Evolutionary conservation across 2,888 invertebrate species (phyloP), one percentile per base, ranked within the genome.

Genomic region (Amblyteles armatorius): DNA sequence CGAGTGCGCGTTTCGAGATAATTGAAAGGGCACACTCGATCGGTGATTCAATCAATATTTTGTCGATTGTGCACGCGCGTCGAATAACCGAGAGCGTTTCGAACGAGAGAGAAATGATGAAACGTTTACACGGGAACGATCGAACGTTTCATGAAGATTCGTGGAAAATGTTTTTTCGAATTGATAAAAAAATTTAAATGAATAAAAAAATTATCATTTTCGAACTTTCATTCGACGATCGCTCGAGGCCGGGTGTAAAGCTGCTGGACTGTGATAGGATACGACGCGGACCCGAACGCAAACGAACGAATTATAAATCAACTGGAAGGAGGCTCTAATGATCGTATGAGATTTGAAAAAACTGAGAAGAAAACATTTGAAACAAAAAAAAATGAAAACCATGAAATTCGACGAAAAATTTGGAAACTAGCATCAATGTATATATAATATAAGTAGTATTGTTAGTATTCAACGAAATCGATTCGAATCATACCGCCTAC

Each of bases 241-340:
- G 26, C 29, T 68, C 55, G 52, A 26, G 63, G 16, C 40, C 6
- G 40, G 55, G 48, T 60, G 22, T 44, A 67, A 79, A 84, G 78
- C 50, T 76, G 57, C 74, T 85, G 82, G 82, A 85, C 84, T 85
- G 84, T 85, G 84, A 85, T 85, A 82, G 55, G 57, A 76, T 72
- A 76, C 11, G 57, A 76, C 67, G 69, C 52, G 73, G 79, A 71
- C 50, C 65, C 65, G 57, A 55, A 71, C 65, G 82, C 82, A 19
- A 78, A 78, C 29, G 55, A 80, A 67, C 44, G 48, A 29, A 77
- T 68, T 67, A 69, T 26, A 65, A 65, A 71, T 52, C 63, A 81
- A 63, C 68, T 69, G 63, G 74, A 26, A n/a, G 19, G 26, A 48
- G 55, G 69, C 65, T 50, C 60, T 55, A 74, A 69, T 52, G 55